Conservation (phyloP, 2,113 vertebrate genomes). For the Bubalus kerabau region DNA sequence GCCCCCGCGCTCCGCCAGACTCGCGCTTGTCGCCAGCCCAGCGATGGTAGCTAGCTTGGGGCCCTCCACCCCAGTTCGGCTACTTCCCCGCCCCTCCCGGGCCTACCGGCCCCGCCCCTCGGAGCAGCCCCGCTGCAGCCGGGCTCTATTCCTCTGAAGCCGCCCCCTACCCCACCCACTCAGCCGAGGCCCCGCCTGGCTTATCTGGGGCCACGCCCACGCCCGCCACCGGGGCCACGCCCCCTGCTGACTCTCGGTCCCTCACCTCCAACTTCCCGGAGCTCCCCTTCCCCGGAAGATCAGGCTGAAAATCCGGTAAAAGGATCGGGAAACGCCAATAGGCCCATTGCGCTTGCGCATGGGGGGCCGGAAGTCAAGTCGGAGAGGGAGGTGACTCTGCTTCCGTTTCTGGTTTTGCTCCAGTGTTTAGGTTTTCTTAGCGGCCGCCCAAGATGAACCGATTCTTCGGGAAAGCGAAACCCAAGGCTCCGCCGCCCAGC, state of each 20-base stretch:
- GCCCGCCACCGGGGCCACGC: not conserved
- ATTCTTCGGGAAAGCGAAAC: conserved; percentile 91
- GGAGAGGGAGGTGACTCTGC: not conserved
- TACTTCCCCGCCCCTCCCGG: not conserved
- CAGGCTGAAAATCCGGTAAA: conserved; percentile 36
- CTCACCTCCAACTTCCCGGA: not conserved
- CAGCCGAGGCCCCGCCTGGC: not conserved
- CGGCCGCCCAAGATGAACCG: conserved; percentile 87
- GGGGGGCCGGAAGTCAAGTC: conserved; percentile 46
- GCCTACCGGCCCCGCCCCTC: not conserved
- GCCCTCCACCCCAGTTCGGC: rapidly evolving
- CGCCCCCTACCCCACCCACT: conserved; percentile 7
- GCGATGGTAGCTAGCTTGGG: not conserved
- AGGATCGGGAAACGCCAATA: not conserved
- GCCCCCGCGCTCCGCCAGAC: conserved; percentile 53
- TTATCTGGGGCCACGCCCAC: not conserved
- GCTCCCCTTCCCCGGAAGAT: not conserved
- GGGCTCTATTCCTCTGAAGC: not conserved
- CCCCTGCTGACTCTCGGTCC: not conserved
- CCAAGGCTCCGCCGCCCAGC: conserved; percentile 92
- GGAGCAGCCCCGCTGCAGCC: not conserved
- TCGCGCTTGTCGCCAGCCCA: not conserved
- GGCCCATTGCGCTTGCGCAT: conserved; percentile 46
- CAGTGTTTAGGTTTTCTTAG: conserved; percentile 39
- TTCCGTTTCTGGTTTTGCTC: conserved; percentile 63